phyloP scores from a whole-genome alignment of 2,113 vertebrate species.

The Thunnus thynnus region DNA sequence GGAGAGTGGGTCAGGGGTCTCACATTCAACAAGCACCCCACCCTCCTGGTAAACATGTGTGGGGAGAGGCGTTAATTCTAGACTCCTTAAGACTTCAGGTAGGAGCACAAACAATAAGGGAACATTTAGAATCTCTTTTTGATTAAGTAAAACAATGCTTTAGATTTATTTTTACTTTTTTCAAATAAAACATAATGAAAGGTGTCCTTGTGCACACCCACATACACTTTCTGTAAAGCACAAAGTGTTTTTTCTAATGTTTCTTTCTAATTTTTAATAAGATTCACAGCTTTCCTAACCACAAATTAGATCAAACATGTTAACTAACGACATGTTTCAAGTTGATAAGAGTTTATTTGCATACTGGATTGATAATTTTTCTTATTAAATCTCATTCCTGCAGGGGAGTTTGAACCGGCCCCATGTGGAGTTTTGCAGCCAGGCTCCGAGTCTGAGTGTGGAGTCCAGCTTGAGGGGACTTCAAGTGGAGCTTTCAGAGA shows the following conservation, averaged over 20 bases:
- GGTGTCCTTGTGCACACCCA: neutral
- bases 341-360: neutral
- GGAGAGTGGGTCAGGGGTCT: conserved; percentile 96
- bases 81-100: conserved; percentile 94
- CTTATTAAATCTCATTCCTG: conserved; percentile 9
- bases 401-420: conserved; percentile 94
- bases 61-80: conserved; percentile 95
- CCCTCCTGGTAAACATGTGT: conserved; percentile 95
- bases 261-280: neutral
- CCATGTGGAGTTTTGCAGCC: conserved; percentile 79
- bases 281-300: neutral
- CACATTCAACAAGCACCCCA: conserved; percentile 96
- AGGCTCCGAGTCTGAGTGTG: conserved; percentile 86
- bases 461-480: conserved; percentile 92
- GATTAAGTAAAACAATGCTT: neutral
- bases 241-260: neutral
- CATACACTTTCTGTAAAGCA: neutral
- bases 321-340: neutral
- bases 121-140: neutral
- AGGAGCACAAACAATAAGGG: neutral
- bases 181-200: too few relatives aligned
- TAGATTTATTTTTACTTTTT: neutral
- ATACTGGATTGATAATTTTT: neutral
- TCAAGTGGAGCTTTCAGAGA: conserved; percentile 94
- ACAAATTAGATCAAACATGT: neutral